Percentiles rank a stretch among this genome's conserved stretches.
These are phyloP conservation scores for Cyprinodon variegatus DNA, from an alignment of 2,113 vertebrate species.

Conservation along the genomic window DNA sequence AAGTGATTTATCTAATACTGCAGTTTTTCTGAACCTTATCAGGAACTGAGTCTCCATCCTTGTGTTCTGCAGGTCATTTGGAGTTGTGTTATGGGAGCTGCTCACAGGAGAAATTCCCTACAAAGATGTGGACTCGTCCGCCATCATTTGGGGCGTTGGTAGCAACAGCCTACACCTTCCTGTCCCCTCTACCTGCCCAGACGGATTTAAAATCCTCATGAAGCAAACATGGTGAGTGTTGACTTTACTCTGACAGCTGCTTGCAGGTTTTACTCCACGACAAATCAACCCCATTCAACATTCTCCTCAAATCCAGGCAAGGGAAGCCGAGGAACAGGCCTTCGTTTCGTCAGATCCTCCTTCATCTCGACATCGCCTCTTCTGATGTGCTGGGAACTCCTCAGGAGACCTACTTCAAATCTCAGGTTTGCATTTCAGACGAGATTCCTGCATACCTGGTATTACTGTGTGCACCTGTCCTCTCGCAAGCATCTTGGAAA, in stretches of 20 bases:
- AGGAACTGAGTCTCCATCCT: background rate
- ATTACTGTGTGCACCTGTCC: background rate
- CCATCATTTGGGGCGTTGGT: constrained; percentile 99
- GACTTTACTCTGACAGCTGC: background rate
- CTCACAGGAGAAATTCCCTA: constrained; percentile 98
- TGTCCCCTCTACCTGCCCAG: constrained; percentile 96
- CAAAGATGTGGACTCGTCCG: constrained; percentile 97
- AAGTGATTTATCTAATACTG: background rate
- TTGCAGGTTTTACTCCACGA: background rate
- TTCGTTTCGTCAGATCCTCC: constrained; percentile 95
- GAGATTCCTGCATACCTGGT: background rate
- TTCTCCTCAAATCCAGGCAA: constrained; percentile 82
- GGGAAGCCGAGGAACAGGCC: constrained; percentile 96
- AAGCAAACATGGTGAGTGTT: constrained; percentile 94
- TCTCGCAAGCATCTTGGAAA: background rate
- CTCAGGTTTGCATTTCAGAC: constrained; percentile 83
- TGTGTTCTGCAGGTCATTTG: constrained; percentile 87
- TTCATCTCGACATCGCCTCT: constrained; percentile 95
- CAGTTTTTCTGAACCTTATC: background rate
- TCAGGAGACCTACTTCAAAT: constrained; percentile 99
- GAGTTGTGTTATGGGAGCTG: constrained; percentile 96
- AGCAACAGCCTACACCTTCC: constrained; percentile 98
- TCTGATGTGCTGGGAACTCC: constrained; percentile 93
- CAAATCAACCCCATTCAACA: background rate
- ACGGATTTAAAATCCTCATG: constrained; percentile 99